A percentile compares a stretch with the other conserved stretches of the same genome.
These are phyloP conservation scores for Coreius guichenoti DNA, from an alignment of 2,797 vertebrate genomes.

Conservation along the genomic window DNA sequence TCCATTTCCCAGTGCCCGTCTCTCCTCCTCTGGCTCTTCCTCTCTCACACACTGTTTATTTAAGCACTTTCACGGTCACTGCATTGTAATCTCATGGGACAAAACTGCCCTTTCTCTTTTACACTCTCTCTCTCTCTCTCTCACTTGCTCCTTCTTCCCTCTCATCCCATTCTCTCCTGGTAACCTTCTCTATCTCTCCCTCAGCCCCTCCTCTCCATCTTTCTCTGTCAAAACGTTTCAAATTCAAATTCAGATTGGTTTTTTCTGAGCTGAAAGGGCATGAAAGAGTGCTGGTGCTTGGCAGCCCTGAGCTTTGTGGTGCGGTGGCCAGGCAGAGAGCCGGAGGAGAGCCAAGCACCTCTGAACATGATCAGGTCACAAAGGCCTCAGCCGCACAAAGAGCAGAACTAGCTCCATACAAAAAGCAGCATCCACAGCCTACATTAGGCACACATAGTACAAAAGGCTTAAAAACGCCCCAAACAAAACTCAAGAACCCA, in stretches of 20 bases:
- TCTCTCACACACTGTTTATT: constrained; percentile 77
- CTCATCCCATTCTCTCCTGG: constrained; percentile 57
- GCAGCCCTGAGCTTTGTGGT: constrained; percentile 51
- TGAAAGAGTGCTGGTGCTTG: constrained; percentile 44
- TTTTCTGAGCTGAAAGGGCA: constrained; percentile 45
- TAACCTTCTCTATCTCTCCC: constrained; percentile 62
- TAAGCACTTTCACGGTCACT: constrained; percentile 88
- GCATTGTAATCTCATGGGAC: constrained; percentile 82
- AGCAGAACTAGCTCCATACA: constrained; percentile 42
- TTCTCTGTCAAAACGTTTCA: constrained; percentile 78
- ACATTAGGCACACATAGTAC: constrained; percentile 35
- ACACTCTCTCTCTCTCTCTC: constrained; percentile 62
- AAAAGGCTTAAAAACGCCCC: constrained; percentile 37
- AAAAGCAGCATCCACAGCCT: constrained; percentile 27
- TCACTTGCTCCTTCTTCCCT: constrained; percentile 22
- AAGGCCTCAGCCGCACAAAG: constrained; percentile 56
- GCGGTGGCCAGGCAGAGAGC: constrained; percentile 46
- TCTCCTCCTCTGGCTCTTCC: constrained; percentile 29
- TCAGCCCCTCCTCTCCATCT: constrained; percentile 70
- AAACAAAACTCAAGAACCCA: constrained; percentile 18
- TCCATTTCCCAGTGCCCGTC: constrained; percentile 54
- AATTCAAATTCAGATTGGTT: constrained; percentile 72
- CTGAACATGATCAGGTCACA: constrained; percentile 59
- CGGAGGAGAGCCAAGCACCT: constrained; percentile 49
- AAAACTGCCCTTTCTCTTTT: constrained; percentile 72